These are phyloP conservation scores for Thripadectes ignobilis DNA, from an alignment of 2,797 vertebrate genomes.

Conservation along the genomic window DNA sequence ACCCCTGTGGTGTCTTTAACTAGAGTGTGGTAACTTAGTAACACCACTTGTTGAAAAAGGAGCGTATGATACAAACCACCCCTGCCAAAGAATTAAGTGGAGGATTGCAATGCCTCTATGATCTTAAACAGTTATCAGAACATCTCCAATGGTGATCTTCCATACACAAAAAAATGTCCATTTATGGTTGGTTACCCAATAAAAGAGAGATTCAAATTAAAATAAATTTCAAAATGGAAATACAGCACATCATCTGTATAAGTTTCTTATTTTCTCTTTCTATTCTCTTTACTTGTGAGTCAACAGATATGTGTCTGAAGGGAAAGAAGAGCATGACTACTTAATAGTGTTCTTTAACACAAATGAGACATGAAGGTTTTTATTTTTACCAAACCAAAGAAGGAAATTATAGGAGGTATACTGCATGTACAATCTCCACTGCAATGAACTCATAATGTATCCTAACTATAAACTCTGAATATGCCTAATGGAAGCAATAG, in stretches of 20 bases:
- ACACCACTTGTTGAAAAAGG: neutral
- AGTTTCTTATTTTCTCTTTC: neutral
- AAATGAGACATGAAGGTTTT: neutral
- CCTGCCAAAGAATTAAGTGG: neutral
- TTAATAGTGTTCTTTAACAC: slow-evolving; percentile 46
- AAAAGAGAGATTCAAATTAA: neutral
- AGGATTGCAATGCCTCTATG: neutral
- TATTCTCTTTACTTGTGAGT: neutral
- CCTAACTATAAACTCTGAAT: slow-evolving; percentile 45
- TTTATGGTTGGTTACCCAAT: neutral
- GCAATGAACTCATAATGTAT: neutral
- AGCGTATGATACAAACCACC: neutral
- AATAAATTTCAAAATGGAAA: neutral
- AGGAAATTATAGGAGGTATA: slow-evolving; percentile 30
- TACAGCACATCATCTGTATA: neutral
- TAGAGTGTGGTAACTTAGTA: neutral
- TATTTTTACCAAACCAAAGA: neutral
- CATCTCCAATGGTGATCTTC: neutral
- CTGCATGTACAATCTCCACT: neutral
- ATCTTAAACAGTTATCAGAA: neutral
- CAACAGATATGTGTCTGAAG: neutral
- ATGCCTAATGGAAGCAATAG: slow-evolving; percentile 23
- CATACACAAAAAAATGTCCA: rapidly evolving
- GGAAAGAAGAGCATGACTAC: neutral
- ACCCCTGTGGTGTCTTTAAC: neutral